These are phyloP conservation scores for Leptinotarsa peninsularis DNA, from an alignment of 2,888 invertebrate species.

Conservation along the genomic window DNA sequence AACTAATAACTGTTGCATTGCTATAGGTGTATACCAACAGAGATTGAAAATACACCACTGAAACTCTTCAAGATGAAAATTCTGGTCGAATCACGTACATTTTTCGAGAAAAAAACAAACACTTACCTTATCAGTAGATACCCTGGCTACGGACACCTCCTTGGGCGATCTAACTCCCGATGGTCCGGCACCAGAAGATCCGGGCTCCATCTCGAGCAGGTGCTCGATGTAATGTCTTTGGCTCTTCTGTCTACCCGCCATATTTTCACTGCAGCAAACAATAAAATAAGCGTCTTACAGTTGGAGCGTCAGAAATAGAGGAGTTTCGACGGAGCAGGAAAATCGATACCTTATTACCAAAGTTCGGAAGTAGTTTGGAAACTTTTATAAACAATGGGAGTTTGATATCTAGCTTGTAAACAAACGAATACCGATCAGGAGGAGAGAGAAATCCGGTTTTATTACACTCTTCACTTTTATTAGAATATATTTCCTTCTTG, in stretches of 20 bases:
- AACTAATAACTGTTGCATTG: too few relatives aligned
- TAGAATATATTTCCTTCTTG: not conserved
- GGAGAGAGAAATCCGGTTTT: constrained; percentile 38
- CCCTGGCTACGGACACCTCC: constrained; percentile 19
- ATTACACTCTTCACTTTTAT: constrained; percentile 21
- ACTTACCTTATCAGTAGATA: constrained; percentile 23
- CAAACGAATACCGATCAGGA: constrained; percentile 62
- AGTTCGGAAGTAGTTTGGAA: constrained; percentile 60
- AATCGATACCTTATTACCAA: constrained; percentile 65
- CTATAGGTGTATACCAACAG: too few relatives aligned
- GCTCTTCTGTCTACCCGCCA: constrained; percentile 65
- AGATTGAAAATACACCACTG: too few relatives aligned
- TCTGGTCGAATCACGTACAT: too few relatives aligned
- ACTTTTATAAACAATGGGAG: constrained; percentile 64
- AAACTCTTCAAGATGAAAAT: too few relatives aligned
- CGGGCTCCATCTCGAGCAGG: constrained; percentile 67
- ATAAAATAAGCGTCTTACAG: constrained; percentile 54
- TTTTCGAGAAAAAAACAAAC: not conserved
- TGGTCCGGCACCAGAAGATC: constrained; percentile 58
- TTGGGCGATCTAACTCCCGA: constrained; percentile 16
- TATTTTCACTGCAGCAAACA: constrained; percentile 58
- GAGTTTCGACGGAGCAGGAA: constrained; percentile 40
- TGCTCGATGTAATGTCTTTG: constrained; percentile 70
- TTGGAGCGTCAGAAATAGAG: constrained; percentile 31
- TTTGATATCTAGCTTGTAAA: constrained; percentile 61